A percentile compares a stretch with the other conserved stretches of the same genome.
These are phyloP conservation scores for Sigmodon hispidus DNA, from an alignment of 2,113 vertebrate species.

Conservation along the genomic window DNA sequence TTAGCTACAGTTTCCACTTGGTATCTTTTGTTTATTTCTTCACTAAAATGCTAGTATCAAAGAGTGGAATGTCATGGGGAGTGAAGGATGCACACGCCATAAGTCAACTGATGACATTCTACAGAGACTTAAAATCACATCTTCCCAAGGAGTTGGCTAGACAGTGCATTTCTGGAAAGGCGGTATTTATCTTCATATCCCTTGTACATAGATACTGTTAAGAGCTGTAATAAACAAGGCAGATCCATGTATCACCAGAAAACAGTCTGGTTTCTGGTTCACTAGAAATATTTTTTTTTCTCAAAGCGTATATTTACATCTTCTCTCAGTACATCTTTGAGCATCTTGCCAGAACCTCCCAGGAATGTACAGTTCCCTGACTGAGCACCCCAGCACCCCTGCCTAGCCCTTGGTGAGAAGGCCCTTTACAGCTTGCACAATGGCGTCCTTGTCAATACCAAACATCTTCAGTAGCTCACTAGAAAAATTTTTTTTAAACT, in stretches of 20 bases:
- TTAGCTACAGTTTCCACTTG: not conserved
- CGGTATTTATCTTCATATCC: not conserved
- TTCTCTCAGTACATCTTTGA: not conserved
- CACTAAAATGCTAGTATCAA: not conserved
- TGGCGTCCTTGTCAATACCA: constrained; percentile 94
- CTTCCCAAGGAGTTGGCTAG: not conserved
- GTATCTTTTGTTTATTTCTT: constrained; percentile 34
- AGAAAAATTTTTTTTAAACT: too few relatives aligned
- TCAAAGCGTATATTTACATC: constrained; percentile 70
- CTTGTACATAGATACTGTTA: not conserved
- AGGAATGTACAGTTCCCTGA: not conserved
- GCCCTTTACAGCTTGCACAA: constrained; percentile 89
- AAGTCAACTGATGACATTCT: not conserved
- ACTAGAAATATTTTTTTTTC: constrained; percentile 35
- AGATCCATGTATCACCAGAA: not conserved
- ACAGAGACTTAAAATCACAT: not conserved
- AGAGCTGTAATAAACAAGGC: not conserved
- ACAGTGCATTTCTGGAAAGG: not conserved
- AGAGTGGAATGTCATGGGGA: not conserved
- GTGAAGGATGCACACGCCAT: not conserved
- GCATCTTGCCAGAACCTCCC: constrained; percentile 36
- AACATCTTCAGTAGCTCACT: constrained; percentile 94
- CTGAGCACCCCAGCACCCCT: not conserved
- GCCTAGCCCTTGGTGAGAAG: constrained; percentile 88
- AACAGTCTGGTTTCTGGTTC: not conserved